Base-by-base conservation (phyloP, 2,888 invertebrate genomes). In the Asteroscopus sphinx region DNA sequence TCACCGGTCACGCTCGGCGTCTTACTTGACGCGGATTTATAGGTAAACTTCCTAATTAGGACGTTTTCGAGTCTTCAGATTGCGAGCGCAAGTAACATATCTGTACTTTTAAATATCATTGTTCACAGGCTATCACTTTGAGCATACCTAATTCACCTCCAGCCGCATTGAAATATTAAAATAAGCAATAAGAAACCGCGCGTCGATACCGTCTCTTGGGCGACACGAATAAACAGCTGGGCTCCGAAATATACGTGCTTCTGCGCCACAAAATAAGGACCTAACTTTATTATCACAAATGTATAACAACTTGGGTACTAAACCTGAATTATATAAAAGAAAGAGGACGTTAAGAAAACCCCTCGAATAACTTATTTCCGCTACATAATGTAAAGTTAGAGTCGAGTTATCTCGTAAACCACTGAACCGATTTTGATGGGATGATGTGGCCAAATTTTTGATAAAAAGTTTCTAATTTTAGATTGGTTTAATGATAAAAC, bases 91-190 rank as follows among this genome's bases (percentile, higher is more conserved):
- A n/a, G n/a, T n/a, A n/a, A n/a, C n/a, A n/a, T n/a, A n/a, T n/a
- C n/a, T n/a, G n/a, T n/a, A n/a, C n/a, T n/a, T n/a, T n/a, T n/a
- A n/a, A n/a, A n/a, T n/a, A n/a, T n/a, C n/a, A n/a, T n/a, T n/a
- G n/a, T n/a, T 71, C 37, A 75, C 58, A 76, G 68, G 75, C 64
- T 80, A 75, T 77, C 71, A 77, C 73, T 77, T 78, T 76, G 68
- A 72, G 73, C 73, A 73, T 71, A 74, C 71, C 73, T 71, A 76
- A 74, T 73, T 70, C 66, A 73, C 70, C 76, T 73, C 57, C 66
- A 68, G 73, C 67, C 62, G 62, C 64, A 72, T 61, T 76, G 65
- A 77, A 81, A 76, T 80, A 73, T 74, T 67, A 65, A 77, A 77
- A 77, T 66, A 68, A 78, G 65, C 75, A 74, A 74, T 59, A 70